Evolutionary conservation across 2,113 vertebrate genomes (phyloP).

Genomic region (Anser cygnoides): DNA sequence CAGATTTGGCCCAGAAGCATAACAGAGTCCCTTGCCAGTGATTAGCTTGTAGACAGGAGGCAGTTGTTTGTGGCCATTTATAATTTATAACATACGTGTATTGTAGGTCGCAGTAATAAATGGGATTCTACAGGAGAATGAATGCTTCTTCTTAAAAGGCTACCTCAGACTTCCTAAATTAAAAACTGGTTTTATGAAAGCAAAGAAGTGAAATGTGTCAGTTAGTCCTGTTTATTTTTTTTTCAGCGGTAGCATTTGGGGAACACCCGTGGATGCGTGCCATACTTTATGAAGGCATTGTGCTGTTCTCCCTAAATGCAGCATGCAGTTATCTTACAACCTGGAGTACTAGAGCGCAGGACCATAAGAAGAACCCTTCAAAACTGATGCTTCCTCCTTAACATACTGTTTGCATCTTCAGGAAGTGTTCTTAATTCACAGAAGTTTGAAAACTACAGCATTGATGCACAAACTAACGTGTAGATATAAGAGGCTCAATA

Average conservation of each 20-base stretch:
- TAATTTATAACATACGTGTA: background rate
- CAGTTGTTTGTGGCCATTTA: background rate
- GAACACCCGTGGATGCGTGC: background rate
- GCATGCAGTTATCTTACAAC: background rate
- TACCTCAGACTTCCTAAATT: background rate
- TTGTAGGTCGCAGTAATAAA: background rate
- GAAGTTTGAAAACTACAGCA: background rate
- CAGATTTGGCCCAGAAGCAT: background rate
- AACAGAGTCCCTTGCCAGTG: background rate
- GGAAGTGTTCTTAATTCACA: background rate
- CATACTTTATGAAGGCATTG: fast-evolving
- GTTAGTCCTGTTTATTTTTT: background rate
- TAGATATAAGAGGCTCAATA: background rate
- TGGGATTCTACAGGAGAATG: background rate
- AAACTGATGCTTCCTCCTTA: background rate
- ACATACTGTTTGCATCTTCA: background rate
- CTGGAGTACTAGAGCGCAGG: background rate
- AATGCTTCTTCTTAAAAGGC: background rate
- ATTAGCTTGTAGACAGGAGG: background rate
- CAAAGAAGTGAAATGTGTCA: background rate
- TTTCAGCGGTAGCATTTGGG: background rate
- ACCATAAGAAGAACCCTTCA: background rate
- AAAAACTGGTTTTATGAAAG: background rate
- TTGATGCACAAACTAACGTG: background rate
- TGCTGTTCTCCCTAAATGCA: background rate